These are phyloP conservation scores for Drosophila fulvimacula DNA, from an alignment of 2,888 invertebrate species.

Conservation along the genomic window DNA sequence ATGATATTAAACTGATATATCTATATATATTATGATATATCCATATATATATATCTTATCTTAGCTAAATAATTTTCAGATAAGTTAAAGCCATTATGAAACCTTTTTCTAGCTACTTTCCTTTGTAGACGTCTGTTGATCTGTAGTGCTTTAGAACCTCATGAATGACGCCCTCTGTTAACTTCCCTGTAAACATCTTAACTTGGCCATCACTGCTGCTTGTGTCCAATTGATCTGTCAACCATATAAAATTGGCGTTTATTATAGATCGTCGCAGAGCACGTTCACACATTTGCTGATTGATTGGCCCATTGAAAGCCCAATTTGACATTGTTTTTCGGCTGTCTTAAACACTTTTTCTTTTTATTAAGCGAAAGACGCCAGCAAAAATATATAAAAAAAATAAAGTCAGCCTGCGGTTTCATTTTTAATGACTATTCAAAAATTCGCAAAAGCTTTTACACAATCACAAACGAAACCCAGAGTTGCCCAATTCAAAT, in stretches of 20 bases:
- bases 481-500: slow-evolving; percentile 38
- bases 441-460: slow-evolving; percentile 49
- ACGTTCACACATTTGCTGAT: slow-evolving; percentile 42
- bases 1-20: neutral
- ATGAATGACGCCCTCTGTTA: neutral
- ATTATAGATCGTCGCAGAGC: slow-evolving; percentile 1
- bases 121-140: neutral
- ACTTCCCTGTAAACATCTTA: neutral
- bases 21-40: neutral
- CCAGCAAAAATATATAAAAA: neutral
- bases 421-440: slow-evolving; percentile 31
- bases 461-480: slow-evolving; percentile 41
- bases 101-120: neutral
- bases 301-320: slow-evolving; percentile 50
- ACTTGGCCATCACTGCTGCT: neutral
- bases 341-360: slow-evolving; percentile 1
- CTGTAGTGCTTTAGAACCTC: neutral
- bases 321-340: slow-evolving; percentile 57
- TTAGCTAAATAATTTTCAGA: neutral
- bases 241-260: neutral
- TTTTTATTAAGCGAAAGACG: slow-evolving; percentile 11
- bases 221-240: slow-evolving; percentile 2
- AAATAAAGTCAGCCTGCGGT: slow-evolving; percentile 8
- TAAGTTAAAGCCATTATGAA: neutral
- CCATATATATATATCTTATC: neutral